Conservation (phyloP, 2,888 invertebrate genomes). For the Drosophila cracens region DNA sequence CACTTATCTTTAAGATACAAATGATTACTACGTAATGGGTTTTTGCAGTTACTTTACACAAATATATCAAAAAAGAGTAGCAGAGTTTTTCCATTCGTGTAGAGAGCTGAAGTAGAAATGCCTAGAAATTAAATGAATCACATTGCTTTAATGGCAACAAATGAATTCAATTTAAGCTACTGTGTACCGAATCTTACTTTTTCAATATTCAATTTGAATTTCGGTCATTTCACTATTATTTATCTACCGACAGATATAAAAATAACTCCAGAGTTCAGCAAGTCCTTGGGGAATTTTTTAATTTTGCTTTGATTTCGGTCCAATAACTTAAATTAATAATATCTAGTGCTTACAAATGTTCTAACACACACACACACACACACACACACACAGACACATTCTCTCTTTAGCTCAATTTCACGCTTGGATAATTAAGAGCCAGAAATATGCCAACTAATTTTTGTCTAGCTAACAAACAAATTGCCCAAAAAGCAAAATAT, state of each 20-base stretch:
- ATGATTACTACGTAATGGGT: conserved; percentile 28
- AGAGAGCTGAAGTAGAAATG: neutral
- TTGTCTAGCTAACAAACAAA: conserved; percentile 62
- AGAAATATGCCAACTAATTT: conserved; percentile 78
- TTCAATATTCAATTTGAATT: neutral
- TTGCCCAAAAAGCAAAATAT: conserved; percentile 62
- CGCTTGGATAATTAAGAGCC: conserved; percentile 77
- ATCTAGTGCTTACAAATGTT: conserved; percentile 25
- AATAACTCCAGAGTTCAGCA: neutral
- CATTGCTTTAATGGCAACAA: neutral
- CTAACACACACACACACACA: neutral
- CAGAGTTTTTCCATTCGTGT: neutral
- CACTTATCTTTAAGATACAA: conserved; percentile 42
- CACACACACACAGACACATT: conserved; percentile 1
- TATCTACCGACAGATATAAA: no score
- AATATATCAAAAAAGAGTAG: conserved; percentile 7
- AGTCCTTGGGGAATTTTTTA: neutral
- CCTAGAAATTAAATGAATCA: neutral
- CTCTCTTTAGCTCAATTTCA: conserved; percentile 64
- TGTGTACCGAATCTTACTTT: neutral
- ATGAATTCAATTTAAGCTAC: no score
- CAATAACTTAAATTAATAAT: neutral
- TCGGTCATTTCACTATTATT: no score
- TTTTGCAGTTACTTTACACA: conserved; percentile 13
- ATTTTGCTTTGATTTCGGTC: neutral